Base-by-base conservation (phyloP, 1,140 invertebrate genomes). In the Manduca sexta region DNA sequence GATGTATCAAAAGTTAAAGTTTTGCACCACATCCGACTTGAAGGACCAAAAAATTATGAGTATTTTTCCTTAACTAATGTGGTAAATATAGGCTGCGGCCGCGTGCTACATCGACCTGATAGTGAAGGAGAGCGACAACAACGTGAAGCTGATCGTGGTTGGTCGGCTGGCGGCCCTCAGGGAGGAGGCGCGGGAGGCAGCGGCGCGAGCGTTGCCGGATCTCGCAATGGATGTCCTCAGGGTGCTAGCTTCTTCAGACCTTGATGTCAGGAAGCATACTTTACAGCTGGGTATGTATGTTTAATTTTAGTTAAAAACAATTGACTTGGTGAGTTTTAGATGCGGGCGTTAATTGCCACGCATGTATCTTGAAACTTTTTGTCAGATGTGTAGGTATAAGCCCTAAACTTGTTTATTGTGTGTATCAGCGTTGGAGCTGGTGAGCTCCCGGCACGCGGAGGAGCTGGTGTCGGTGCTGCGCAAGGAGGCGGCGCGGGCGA, bases 91-190 rank as follows among this genome's bases (percentile, higher is more conserved):
- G 91, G 96, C 97, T 18, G 98, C 98, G 17, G 98, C 98, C 10
- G 93, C 93, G 26, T 98, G 97, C 84, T 99, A 99, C 83, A 99
- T 99, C 69, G 98, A 99, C 72, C 87, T 99, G 52, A 97, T 99
- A 54, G 94, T 99, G 3, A 99, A 99, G 87, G 98, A 99, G 86
- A 98, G 97, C 84, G 98, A 99, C 79, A 99, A 99, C 85, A 99
- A 99, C 89, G 98, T 99, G 0, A 99, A 99, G 87, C 88, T 99
- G 38, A 99, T 99, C 66, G 98, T 99, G 1, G 88, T 99, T 50
- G 98, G 99, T 76, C 92, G 97, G 39, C 88, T 99, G 43, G 94
- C 98, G 64, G 92, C 93, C 2, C 90, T 99, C 69, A 94, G 94
- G 61, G 94, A 95, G 37, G 91, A 92, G 69, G 93, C 95, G 15